Evolutionary conservation across 2,113 vertebrate species (phyloP).

Genomic region (Catharus fuscescens): DNA sequence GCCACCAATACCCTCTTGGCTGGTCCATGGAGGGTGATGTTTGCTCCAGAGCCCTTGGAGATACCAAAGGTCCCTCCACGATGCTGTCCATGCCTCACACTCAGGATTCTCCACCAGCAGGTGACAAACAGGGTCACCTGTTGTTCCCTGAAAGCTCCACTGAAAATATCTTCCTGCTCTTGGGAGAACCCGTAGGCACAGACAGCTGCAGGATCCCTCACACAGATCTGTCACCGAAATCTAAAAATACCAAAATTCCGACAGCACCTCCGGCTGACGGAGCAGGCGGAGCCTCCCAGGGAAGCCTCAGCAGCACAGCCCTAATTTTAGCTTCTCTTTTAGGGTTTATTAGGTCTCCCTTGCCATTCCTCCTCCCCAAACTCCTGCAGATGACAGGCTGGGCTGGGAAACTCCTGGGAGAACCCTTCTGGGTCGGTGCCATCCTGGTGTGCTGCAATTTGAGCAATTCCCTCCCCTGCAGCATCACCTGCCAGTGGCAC

Average conservation of each 20-base stretch:
- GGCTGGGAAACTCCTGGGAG: neutral
- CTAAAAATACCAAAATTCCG: neutral
- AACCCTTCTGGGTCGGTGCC: neutral
- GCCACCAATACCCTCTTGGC: neutral
- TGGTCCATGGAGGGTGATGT: rapidly evolving
- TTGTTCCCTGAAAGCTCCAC: neutral
- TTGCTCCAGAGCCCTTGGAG: neutral
- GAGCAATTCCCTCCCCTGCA: neutral
- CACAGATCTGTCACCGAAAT: neutral
- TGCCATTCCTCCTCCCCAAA: neutral
- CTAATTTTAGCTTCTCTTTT: neutral
- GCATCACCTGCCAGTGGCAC: neutral
- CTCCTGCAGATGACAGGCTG: neutral
- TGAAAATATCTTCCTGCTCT: neutral
- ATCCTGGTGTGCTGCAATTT: neutral
- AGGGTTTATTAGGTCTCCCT: neutral
- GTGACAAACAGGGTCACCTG: rapidly evolving
- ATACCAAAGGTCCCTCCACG: rapidly evolving
- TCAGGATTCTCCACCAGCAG: neutral
- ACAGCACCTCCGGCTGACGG: neutral
- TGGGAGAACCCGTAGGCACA: no score
- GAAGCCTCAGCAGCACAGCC: neutral
- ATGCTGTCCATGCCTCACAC: neutral
- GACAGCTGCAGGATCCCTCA: neutral
- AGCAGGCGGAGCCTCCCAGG: neutral